Conservation (phyloP, 2,113 vertebrate genomes). For the Pristiophorus japonicus region DNA sequence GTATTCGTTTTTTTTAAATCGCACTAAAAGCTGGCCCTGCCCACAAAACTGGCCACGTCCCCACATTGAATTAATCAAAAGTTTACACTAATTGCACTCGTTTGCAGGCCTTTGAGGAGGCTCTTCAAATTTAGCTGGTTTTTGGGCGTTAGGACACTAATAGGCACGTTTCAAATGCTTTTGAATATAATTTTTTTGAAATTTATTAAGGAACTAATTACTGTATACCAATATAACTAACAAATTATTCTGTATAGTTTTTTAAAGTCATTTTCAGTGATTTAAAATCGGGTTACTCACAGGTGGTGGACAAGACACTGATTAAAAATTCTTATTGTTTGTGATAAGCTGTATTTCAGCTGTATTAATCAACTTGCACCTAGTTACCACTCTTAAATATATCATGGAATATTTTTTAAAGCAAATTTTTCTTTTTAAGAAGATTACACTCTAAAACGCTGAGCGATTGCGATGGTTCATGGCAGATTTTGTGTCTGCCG, state of each 20-base stretch:
- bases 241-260: not conserved
- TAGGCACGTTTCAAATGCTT: not conserved
- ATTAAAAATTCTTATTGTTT: not conserved
- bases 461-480: not conserved
- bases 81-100: not conserved
- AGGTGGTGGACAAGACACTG: not conserved
- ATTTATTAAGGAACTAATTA: not conserved
- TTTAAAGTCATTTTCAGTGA: not conserved
- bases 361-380: not conserved
- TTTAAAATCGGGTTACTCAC: not conserved
- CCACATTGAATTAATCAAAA: not conserved
- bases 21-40: not conserved
- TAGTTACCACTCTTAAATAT: not conserved
- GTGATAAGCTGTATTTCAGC: not conserved
- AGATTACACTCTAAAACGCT: not conserved
- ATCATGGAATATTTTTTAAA: not conserved
- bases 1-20: too few relatives aligned
- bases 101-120: not conserved
- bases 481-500: not conserved
- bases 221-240: not conserved
- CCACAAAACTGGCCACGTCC: too few relatives aligned
- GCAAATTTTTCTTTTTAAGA: too few relatives aligned
- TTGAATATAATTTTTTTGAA: not conserved
- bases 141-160: not conserved
- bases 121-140: not conserved